Base-by-base conservation (phyloP, 2,113 vertebrate species). In the Haplotaxodon microlepis region DNA sequence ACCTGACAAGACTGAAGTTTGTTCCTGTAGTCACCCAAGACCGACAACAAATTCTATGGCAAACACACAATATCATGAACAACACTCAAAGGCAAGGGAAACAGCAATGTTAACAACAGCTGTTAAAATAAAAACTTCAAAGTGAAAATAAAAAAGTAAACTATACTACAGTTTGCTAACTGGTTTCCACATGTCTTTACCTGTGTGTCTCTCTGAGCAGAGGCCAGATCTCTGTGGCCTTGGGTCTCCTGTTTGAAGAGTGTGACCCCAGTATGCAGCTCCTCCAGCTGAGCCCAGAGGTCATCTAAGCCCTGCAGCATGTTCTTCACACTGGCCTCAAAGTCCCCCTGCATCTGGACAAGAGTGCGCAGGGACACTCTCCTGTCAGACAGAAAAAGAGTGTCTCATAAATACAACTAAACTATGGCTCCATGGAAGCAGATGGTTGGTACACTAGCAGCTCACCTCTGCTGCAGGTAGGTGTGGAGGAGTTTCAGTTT, bases 401-500 rank as follows among this genome's bases (percentile, higher is more conserved):
- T 1, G 9, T 9, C 29, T 38, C 5, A 53, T 90, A 45, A 88
- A 47, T 85, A 12, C 16, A 21, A 19, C 50, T 21, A 16, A 85
- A 57, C 19, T 6, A 3, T 27, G 14, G 21, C 38, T 84, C 7
- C 9, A 19, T n/a, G 59, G 63, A 17, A 51, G 14, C 31, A 24
- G 12, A 27, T 1, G 16, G 34, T 24, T 4, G 10, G 13, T 12
- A 38, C 38, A 13, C 31, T 21, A 2, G n/a, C 36, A 27, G 66
- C 84, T 96, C 63, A 96, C 97, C 97, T 96, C 83, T 95, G 88
- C 85, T 94, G 93, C 42, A 97, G 93, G 84, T 96, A 96, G 29
- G 19, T 73, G 61, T n/a, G 42, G 82, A 96, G 84, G 29, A 92
- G 79, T 54, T 90, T 93, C 53, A 96, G 81, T 81, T 91, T 95